Percentiles rank a stretch among this genome's conserved stretches.
phyloP scores from a whole-genome alignment of 2,797 vertebrate species.

The Epinephelus malabaricus region DNA sequence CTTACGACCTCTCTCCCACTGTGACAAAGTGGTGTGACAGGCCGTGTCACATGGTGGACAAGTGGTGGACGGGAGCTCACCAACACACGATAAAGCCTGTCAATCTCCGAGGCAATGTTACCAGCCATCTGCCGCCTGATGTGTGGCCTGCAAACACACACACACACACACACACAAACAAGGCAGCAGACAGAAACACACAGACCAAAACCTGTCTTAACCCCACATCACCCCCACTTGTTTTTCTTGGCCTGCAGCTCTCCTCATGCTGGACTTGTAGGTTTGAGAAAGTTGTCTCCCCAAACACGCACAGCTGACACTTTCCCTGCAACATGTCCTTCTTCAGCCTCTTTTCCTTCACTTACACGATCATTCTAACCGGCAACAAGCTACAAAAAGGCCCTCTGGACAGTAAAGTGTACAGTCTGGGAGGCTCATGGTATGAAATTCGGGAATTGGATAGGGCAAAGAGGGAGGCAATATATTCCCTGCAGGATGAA shows the following conservation, averaged over 20 bases:
- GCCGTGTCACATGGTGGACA: constrained; percentile 75
- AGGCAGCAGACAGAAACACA: constrained; percentile 5
- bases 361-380: constrained; percentile 26
- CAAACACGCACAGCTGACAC: constrained; percentile 30
- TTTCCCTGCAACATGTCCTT: neutral
- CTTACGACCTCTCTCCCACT: constrained; percentile 54
- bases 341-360: constrained; percentile 15
- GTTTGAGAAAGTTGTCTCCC: constrained; percentile 49
- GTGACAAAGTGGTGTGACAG: constrained; percentile 81
- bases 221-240: constrained; percentile 32
- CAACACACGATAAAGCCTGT: constrained; percentile 76
- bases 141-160: constrained; percentile 50
- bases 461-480: neutral
- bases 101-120: constrained; percentile 67
- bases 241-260: constrained; percentile 51
- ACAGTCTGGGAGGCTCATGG: neutral
- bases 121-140: constrained; percentile 51
- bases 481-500: neutral
- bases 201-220: constrained; percentile 29
- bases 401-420: neutral
- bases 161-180: constrained; percentile 23
- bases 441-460: constrained; percentile 1
- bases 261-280: constrained; percentile 35
- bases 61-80: constrained; percentile 66
- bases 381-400: constrained; percentile 20